phyloP scores from a whole-genome alignment of 2,113 vertebrate genomes.

The Miniopterus natalensis region DNA sequence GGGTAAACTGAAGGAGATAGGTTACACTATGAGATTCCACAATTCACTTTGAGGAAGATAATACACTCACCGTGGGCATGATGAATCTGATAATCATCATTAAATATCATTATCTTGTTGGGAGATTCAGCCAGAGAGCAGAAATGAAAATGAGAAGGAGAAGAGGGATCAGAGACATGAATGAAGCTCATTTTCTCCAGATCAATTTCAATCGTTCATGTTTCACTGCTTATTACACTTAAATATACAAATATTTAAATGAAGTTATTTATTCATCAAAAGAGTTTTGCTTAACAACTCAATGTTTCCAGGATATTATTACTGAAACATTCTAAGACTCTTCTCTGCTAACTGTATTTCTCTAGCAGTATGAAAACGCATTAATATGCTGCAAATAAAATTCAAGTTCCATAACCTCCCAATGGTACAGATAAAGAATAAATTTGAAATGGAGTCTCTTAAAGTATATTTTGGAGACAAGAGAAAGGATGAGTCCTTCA shows the following conservation, averaged over 20 bases:
- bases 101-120: not conserved
- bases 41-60: not conserved
- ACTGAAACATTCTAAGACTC: not conserved
- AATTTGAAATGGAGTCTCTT: slow-evolving; percentile 36
- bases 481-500: slow-evolving; percentile 36
- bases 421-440: not conserved
- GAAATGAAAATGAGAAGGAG: not conserved
- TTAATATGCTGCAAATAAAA: slow-evolving; percentile 32
- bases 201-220: not conserved
- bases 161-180: not conserved
- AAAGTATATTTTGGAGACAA: slow-evolving; percentile 45
- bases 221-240: not conserved
- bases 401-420: not conserved
- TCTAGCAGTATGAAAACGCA: not conserved
- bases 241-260: not conserved
- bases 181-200: not conserved
- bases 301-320: not conserved
- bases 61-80: not conserved
- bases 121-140: not conserved
- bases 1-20: not conserved
- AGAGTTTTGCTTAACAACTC: not conserved
- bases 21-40: not conserved
- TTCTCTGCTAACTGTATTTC: not conserved
- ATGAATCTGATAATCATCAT: not conserved
- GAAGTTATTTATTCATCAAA: not conserved